Conservation (phyloP, 2,888 invertebrate species). For the Erannis defoliaria region DNA sequence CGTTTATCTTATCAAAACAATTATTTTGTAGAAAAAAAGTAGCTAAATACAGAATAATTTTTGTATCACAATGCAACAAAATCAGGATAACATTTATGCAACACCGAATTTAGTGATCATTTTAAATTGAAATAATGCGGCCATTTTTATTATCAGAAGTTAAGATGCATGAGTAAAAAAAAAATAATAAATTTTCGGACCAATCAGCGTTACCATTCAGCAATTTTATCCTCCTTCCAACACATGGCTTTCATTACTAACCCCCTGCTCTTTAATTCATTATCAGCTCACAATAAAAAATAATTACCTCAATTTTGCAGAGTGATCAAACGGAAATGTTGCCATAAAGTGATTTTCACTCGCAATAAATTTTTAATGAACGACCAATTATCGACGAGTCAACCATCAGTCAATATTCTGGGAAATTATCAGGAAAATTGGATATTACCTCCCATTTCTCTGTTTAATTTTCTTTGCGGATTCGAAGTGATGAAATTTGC, state of each 20-base stretch:
- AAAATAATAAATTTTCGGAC: neutral
- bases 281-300: constrained; percentile 34
- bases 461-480: constrained; percentile 25
- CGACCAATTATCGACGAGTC: constrained; percentile 39
- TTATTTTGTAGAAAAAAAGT: no score
- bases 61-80: no score
- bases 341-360: constrained; percentile 42
- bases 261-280: constrained; percentile 23
- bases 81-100: no score
- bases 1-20: no score
- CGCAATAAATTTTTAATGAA: constrained; percentile 45
- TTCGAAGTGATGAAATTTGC: constrained; percentile 12
- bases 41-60: no score
- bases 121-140: no score
- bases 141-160: no score
- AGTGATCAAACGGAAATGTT: constrained; percentile 40
- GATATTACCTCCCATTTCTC: constrained; percentile 28
- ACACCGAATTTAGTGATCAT: no score
- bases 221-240: neutral
- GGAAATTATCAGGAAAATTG: constrained; percentile 28
- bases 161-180: no score
- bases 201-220: neutral
- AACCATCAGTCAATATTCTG: constrained; percentile 33
- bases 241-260: constrained; percentile 25
- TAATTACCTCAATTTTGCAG: constrained; percentile 37